Conservation (phyloP, 2,888 invertebrate genomes). For the Trichacis sp. region DNA sequence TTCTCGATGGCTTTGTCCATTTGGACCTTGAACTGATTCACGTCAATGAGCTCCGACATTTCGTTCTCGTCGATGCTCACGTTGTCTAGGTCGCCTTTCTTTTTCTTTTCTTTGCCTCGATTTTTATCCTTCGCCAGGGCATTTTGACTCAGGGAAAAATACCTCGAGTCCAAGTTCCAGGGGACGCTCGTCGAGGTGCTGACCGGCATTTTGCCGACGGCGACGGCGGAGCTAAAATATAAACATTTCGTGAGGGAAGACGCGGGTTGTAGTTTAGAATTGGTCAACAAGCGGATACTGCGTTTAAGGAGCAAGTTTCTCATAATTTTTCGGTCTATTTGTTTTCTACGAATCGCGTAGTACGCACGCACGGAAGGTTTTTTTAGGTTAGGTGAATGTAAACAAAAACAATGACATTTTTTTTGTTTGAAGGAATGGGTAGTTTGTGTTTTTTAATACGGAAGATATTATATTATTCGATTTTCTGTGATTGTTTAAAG, state of each 20-base stretch:
- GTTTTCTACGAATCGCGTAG: not conserved
- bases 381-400: not conserved
- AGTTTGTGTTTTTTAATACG: too few relatives aligned
- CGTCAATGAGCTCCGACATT: conserved; percentile 78
- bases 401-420: too few relatives aligned
- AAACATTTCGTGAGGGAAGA: not conserved
- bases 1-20: conserved; percentile 77
- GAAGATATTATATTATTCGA: too few relatives aligned
- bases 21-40: conserved; percentile 77
- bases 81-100: conserved; percentile 65
- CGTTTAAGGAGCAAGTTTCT: not conserved
- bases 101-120: conserved; percentile 59
- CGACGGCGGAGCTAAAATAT: not conserved
- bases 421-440: too few relatives aligned
- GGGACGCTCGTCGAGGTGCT: too few relatives aligned
- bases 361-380: too few relatives aligned
- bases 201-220: not conserved
- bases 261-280: not conserved
- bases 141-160: not conserved
- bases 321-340: not conserved
- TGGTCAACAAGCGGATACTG: not conserved
- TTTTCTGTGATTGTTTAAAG: too few relatives aligned
- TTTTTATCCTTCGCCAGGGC: conserved; percentile 48
- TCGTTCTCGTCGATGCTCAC: conserved; percentile 79
- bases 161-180: not conserved